Evolutionary conservation across 2,113 vertebrate genomes (phyloP).

Genomic region (Hippocampus comes): DNA sequence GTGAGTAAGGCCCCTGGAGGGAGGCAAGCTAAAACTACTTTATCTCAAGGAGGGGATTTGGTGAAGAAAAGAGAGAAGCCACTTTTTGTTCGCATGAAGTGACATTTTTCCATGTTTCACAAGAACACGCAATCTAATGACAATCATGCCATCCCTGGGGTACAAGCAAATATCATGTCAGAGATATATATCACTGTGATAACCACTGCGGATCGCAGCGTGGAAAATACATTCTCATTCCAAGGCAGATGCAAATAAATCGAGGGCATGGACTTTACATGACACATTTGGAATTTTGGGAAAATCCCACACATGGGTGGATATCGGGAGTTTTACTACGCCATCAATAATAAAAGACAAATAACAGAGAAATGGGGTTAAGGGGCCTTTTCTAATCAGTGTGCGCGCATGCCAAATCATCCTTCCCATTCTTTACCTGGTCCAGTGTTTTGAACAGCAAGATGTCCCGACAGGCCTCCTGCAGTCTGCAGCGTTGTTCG

Average conservation of each 20-base stretch:
- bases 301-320: slow-evolving; percentile 6
- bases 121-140: slow-evolving; percentile 3
- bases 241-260: slow-evolving; percentile 15
- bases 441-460: slow-evolving; percentile 97
- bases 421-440: slow-evolving; percentile 76
- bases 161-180: neutral
- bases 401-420: neutral
- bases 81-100: neutral
- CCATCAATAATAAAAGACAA: neutral
- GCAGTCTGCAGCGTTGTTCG: slow-evolving; percentile 91
- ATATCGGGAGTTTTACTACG: neutral
- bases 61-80: neutral
- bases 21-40: neutral
- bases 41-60: neutral
- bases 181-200: neutral
- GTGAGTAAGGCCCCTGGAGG: slow-evolving; percentile 1
- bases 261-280: neutral
- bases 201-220: neutral
- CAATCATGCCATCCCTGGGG: neutral
- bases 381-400: neutral
- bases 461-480: slow-evolving; percentile 96
- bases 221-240: neutral
- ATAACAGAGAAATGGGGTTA: neutral
- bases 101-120: neutral
- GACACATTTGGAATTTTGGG: neutral